phyloP scores from a whole-genome alignment of 2,113 vertebrate species.

The Herpetotheres cachinnans region DNA sequence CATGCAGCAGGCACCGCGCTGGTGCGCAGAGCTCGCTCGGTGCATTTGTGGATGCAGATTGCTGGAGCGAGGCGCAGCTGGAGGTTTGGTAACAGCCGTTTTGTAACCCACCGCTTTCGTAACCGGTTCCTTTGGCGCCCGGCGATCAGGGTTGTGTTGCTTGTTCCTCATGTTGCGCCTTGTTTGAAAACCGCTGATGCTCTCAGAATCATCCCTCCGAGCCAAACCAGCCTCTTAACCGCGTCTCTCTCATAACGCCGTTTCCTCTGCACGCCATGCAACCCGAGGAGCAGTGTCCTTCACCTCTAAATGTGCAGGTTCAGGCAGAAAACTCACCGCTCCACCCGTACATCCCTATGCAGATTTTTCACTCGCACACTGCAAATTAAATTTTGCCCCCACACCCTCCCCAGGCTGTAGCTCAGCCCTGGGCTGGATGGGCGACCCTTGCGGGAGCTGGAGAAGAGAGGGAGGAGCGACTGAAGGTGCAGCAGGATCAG shows the following conservation, averaged over 20 bases:
- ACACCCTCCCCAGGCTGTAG: neutral
- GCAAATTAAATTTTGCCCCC: neutral
- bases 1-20: neutral
- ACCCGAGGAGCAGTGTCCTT: accelerated
- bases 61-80: neutral
- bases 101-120: neutral
- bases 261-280: neutral
- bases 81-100: neutral
- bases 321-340: neutral
- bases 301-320: neutral
- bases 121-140: neutral
- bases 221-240: neutral
- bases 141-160: accelerated
- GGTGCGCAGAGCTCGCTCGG: neutral
- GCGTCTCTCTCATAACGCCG: accelerated
- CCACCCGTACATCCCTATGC: accelerated
- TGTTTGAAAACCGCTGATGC: neutral
- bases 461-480: neutral
- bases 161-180: neutral
- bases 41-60: neutral
- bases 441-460: neutral
- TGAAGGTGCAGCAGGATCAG: neutral
- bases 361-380: neutral
- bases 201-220: neutral
- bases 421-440: neutral